Evolutionary conservation across 2,113 vertebrate genomes (phyloP).

Genomic region (Gymnogyps californianus): DNA sequence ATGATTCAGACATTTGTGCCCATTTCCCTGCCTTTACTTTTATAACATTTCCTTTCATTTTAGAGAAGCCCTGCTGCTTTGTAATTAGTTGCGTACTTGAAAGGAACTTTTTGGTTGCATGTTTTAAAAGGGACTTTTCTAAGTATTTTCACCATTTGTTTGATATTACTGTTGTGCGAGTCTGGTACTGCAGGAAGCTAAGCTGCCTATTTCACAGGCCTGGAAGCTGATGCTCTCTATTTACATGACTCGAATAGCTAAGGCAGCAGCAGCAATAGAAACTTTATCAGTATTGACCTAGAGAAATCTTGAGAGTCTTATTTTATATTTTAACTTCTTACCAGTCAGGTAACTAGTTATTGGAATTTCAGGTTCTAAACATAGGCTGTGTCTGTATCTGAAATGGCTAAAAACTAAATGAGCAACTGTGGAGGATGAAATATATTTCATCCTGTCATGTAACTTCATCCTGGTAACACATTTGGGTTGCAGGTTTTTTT

Average conservation of each 20-base stretch:
- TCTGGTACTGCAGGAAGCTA: neutral
- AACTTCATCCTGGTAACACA: neutral
- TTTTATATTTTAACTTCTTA: neutral
- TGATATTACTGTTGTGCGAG: neutral
- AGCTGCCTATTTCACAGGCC: neutral
- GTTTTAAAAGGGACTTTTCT: neutral
- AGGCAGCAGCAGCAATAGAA: neutral
- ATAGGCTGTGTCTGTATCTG: neutral
- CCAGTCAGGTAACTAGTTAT: neutral
- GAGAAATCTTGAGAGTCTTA: neutral
- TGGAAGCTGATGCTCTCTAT: neutral
- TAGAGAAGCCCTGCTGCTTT: conserved; percentile 4
- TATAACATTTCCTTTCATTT: neutral
- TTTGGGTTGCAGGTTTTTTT: neutral
- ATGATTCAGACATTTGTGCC: neutral
- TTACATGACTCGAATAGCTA: neutral
- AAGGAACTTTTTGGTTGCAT: neutral
- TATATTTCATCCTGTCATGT: neutral
- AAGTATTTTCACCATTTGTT: neutral
- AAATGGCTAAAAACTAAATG: neutral
- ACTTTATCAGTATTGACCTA: neutral
- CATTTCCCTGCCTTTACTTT: neutral
- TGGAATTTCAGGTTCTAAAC: neutral
- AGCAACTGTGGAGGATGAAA: neutral
- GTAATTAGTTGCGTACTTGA: neutral